Conservation (phyloP, 1,140 invertebrate species). For the Thereuonema tuberculata region DNA sequence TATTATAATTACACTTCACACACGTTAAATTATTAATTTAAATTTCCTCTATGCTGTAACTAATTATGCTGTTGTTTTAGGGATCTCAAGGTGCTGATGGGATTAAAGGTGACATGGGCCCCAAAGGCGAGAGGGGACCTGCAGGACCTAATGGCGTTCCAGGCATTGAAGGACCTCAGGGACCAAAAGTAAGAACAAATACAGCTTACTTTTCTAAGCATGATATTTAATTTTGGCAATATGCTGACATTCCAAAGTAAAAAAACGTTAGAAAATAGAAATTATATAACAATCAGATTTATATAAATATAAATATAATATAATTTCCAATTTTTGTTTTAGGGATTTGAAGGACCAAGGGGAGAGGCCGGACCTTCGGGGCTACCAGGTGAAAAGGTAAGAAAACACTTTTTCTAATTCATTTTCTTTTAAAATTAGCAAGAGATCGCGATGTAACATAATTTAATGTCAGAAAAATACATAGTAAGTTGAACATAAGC, state of each 20-base stretch:
- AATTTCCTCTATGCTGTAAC: slow-evolving; percentile 22
- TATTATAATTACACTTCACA: too few species aligned
- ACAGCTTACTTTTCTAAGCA: background rate
- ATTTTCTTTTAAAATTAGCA: too few species aligned
- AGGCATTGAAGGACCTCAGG: slow-evolving; percentile 69
- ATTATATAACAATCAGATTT: background rate
- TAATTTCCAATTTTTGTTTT: background rate
- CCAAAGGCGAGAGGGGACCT: slow-evolving; percentile 56
- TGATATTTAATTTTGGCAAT: background rate
- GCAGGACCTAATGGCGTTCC: slow-evolving; percentile 47
- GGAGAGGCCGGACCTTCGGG: slow-evolving; percentile 58
- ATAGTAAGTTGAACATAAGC: too few species aligned
- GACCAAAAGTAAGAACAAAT: slow-evolving; percentile 44
- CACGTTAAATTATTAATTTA: too few species aligned
- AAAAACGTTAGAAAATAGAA: background rate
- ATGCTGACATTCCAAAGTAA: background rate
- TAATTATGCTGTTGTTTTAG: slow-evolving; percentile 15
- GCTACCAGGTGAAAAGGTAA: slow-evolving; percentile 39
- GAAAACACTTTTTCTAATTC: background rate
- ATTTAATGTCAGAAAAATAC: too few species aligned
- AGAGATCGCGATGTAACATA: too few species aligned
- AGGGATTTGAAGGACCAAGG: slow-evolving; percentile 57
- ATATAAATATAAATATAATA: background rate
- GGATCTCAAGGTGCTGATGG: slow-evolving; percentile 47
- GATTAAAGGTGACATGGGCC: slow-evolving; percentile 57